Evolutionary conservation across 2,113 vertebrate genomes (phyloP), one percentile per base, ranked within the genome.

Genomic region (Tachuris rubrigastra): DNA sequence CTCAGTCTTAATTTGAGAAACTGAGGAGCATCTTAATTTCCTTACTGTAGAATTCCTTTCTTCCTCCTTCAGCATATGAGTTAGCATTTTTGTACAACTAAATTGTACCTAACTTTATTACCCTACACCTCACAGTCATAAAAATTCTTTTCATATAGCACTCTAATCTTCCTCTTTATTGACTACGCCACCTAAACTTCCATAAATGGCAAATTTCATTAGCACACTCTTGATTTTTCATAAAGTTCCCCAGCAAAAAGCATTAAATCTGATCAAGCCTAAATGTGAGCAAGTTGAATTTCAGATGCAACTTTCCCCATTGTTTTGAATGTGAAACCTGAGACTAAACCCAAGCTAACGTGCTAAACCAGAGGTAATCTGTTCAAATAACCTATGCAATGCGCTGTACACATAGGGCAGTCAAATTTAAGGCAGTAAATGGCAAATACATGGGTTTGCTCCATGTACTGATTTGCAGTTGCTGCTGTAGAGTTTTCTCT

Each of bases 191-290:
- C 74, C 76, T 81, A 89, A 89, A 90, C 12, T 52, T 75, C 59
- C 28, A 22, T 52, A 95, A 96, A 80, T 66, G 63, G 75, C 53
- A 85, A 69, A 81, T 81, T 84, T 93, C 83, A 60, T 82, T 79
- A 87, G 37, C 73, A 46, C 16, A 56, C 22, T 30, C 67, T 50
- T 47, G 67, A 84, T 75, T 94, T 92, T 95, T 72, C 84, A 72
- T 74, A 8, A 82, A 76, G 31, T 17, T 76, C 74, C 37, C 63
- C 55, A 53, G n/a, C 19, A 16, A 87, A 95, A 94, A 82, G n/a
- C 3, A 2, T 71, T 75, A 71, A 78, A 85, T 28, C 39, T 33
- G 17, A 82, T 76, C 39, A 67, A 56, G 22, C 20, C 41, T 27
- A 44, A 65, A 59, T 35, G 9, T 13, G 10, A 74, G 35, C 11